Percentiles rank a stretch among this genome's conserved stretches.
Conservation (phyloP, 2,888 invertebrate species). For the Zaprionus obscuricornis region DNA sequence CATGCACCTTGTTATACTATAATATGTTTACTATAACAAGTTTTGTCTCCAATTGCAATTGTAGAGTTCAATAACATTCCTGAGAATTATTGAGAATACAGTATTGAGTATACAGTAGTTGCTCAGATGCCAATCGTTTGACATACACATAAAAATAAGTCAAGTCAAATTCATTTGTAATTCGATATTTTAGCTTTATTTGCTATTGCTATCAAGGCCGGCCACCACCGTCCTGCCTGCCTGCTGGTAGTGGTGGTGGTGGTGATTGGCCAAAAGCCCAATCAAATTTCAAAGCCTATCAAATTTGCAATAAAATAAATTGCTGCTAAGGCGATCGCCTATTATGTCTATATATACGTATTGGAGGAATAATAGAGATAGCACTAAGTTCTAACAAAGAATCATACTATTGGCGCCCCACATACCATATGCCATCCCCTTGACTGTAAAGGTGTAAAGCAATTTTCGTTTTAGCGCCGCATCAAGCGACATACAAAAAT, state of each 20-base stretch:
- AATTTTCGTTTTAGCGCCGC: conserved; percentile 66
- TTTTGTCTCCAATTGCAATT: background rate
- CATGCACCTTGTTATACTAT: too few relatives aligned
- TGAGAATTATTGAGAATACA: too few relatives aligned
- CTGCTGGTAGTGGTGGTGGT: too few relatives aligned
- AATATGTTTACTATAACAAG: too few relatives aligned
- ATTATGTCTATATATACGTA: conserved; percentile 5
- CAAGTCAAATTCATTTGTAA: conserved; percentile 67
- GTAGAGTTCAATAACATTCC: conserved; percentile 36
- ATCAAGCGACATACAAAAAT: conserved; percentile 32
- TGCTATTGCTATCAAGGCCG: conserved; percentile 36
- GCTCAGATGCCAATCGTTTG: conserved; percentile 27
- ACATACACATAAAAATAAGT: conserved; percentile 39
- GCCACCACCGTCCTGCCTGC: too few relatives aligned
- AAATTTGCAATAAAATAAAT: conserved; percentile 78
- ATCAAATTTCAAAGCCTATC: conserved; percentile 72
- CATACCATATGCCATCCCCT: too few relatives aligned
- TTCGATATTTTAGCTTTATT: conserved; percentile 68
- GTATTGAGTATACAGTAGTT: conserved; percentile 31
- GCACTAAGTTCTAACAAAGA: too few relatives aligned
- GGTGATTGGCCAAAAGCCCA: conserved; percentile 53
- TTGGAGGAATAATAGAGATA: background rate
- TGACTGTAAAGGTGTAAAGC: conserved; percentile 59
- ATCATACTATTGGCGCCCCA: too few relatives aligned
- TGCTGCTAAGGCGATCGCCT: conserved; percentile 55